These are phyloP conservation scores for Platyscapa corneri DNA, from an alignment of 1,140 invertebrate species.

Conservation along the genomic window DNA sequence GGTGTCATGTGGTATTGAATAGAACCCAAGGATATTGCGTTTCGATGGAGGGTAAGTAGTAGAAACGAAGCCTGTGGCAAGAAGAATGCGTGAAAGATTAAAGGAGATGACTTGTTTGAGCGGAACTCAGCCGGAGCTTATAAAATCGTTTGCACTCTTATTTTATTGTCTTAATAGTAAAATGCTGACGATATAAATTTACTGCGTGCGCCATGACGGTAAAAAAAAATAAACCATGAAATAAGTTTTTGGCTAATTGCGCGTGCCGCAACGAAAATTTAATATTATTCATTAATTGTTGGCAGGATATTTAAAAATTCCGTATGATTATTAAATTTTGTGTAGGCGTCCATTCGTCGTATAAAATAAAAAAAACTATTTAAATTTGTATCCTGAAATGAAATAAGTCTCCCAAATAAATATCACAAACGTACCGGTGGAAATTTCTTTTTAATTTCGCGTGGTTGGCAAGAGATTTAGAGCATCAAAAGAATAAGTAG, in stretches of 20 bases:
- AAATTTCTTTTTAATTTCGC: no score
- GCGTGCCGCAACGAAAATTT: not conserved
- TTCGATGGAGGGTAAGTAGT: slow-evolving; percentile 49
- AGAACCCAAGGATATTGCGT: slow-evolving; percentile 63
- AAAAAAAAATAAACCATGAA: not conserved
- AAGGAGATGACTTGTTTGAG: slow-evolving; percentile 22
- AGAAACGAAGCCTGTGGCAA: slow-evolving; percentile 24
- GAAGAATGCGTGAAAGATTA: slow-evolving; percentile 31
- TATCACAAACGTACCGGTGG: no score
- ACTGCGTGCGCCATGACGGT: no score
- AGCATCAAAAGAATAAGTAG: no score
- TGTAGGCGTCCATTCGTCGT: no score
- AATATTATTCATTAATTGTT: not conserved
- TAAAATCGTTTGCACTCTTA: not conserved
- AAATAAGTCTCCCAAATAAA: no score
- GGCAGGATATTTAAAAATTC: no score
- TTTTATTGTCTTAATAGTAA: not conserved
- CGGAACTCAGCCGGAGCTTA: not conserved
- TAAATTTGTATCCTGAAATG: no score
- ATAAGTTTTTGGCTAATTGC: not conserved
- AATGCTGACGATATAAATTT: not conserved
- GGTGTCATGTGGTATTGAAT: slow-evolving; percentile 60
- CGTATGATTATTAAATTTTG: no score
- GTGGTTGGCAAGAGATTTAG: no score
- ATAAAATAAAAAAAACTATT: no score